Conservation (phyloP, 1,140 invertebrate species). For the Lasioglossum albipes region DNA sequence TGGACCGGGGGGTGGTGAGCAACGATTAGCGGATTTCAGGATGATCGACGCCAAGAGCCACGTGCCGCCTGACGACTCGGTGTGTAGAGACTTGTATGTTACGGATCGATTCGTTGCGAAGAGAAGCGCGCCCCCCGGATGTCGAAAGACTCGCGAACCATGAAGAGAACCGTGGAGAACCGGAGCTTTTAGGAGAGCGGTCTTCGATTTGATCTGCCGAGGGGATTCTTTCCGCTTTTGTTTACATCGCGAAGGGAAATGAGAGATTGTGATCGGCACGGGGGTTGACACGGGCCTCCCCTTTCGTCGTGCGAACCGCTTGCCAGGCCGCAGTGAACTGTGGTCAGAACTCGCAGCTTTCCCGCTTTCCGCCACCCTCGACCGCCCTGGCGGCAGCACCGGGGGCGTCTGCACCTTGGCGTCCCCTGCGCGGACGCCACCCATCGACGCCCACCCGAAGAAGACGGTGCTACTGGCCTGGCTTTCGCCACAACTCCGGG, state of each 20-base stretch:
- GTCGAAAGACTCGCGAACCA: no score
- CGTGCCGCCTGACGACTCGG: background rate
- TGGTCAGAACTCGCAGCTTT: slow-evolving; percentile 68
- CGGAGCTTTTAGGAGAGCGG: no score
- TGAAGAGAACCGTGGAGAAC: no score
- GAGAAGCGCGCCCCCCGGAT: no score
- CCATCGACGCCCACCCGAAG: slow-evolving; percentile 9
- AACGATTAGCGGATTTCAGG: no score
- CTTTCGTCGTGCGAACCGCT: slow-evolving; percentile 62
- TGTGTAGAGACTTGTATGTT: background rate
- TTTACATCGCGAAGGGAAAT: background rate
- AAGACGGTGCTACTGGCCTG: no score
- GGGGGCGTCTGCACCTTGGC: slow-evolving; percentile 40
- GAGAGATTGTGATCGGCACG: no score
- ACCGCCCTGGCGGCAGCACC: slow-evolving; percentile 29
- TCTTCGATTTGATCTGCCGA: no score
- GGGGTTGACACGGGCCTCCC: background rate
- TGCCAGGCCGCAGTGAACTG: slow-evolving; percentile 73
- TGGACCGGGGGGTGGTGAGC: no score
- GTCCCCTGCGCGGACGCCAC: slow-evolving; percentile 30
- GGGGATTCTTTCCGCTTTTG: background rate
- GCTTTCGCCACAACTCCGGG: no score
- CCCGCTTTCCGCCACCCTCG: slow-evolving; percentile 69
- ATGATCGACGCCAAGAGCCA: background rate
- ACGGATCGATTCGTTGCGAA: background rate